Conservation (phyloP, 2,113 vertebrate species). For the Peucedramus taeniatus region DNA sequence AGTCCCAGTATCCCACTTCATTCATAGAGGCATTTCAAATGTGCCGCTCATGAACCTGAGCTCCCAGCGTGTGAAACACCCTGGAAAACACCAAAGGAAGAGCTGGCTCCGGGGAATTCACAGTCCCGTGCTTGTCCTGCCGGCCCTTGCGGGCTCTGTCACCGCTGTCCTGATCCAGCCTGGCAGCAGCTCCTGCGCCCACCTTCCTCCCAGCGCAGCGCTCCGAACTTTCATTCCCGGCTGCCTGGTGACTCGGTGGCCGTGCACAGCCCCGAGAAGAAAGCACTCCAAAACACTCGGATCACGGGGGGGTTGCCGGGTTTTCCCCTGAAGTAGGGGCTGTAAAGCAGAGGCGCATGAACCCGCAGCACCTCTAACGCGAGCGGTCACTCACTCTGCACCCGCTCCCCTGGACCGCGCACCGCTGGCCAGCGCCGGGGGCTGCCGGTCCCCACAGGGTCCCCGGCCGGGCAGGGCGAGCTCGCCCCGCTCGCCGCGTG, state of each 20-base stretch:
- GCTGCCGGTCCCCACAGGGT: neutral
- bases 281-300: neutral
- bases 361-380: neutral
- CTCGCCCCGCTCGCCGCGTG: neutral
- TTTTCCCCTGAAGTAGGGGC: neutral
- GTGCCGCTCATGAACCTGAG: neutral
- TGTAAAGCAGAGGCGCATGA: rapidly evolving
- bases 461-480: neutral
- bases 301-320: rapidly evolving
- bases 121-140: neutral
- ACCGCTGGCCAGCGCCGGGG: neutral
- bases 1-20: neutral
- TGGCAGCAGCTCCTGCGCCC: neutral
- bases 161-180: neutral
- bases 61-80: neutral
- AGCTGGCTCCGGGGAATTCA: rapidly evolving
- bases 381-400: neutral
- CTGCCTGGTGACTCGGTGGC: neutral
- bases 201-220: neutral
- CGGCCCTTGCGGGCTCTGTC: rapidly evolving
- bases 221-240: neutral
- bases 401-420: neutral
- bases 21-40: rapidly evolving
- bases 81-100: neutral
- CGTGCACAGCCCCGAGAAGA: neutral